A percentile compares a stretch with the other conserved stretches of the same genome.
Evolutionary conservation across 2,113 vertebrate genomes (phyloP).

Genomic region (Melanotaenia duboulayi): DNA sequence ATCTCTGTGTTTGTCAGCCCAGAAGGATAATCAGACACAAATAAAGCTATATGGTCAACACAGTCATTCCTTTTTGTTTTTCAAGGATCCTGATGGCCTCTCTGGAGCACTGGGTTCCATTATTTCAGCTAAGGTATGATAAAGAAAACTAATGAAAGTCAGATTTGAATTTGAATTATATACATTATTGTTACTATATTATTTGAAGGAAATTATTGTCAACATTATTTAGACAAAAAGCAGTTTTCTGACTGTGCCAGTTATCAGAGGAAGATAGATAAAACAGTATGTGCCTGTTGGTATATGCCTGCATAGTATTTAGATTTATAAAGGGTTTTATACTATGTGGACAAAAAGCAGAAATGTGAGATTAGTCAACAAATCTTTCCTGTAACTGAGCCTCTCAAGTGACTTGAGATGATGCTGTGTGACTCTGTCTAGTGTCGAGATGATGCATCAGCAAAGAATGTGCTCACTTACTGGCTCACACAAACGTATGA

Average conservation of each 20-base stretch:
- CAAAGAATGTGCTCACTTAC: not conserved
- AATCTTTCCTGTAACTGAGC: conserved; percentile 46
- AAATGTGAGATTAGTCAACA: conserved; percentile 22
- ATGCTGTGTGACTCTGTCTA: not conserved
- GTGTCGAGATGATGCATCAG: not conserved
- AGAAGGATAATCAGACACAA: not conserved
- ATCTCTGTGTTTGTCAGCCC: not conserved
- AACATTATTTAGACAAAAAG: too few species aligned
- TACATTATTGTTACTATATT: too few species aligned
- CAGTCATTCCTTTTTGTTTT: not conserved
- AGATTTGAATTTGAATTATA: too few species aligned
- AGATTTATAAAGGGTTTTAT: not conserved
- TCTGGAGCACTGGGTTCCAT: too few species aligned
- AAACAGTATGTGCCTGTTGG: not conserved
- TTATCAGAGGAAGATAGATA: too few species aligned
- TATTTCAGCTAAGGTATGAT: not conserved
- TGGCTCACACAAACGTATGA: too few species aligned
- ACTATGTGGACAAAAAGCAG: conserved; percentile 35
- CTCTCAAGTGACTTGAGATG: conserved; percentile 35
- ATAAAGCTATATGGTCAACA: not conserved
- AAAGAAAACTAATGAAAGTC: not conserved
- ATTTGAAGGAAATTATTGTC: not conserved
- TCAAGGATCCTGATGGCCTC: not conserved
- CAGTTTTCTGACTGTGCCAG: too few species aligned
- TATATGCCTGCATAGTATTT: not conserved